These are phyloP conservation scores for Chrysodeixis includens DNA, from an alignment of 2,888 invertebrate species.

Conservation along the genomic window DNA sequence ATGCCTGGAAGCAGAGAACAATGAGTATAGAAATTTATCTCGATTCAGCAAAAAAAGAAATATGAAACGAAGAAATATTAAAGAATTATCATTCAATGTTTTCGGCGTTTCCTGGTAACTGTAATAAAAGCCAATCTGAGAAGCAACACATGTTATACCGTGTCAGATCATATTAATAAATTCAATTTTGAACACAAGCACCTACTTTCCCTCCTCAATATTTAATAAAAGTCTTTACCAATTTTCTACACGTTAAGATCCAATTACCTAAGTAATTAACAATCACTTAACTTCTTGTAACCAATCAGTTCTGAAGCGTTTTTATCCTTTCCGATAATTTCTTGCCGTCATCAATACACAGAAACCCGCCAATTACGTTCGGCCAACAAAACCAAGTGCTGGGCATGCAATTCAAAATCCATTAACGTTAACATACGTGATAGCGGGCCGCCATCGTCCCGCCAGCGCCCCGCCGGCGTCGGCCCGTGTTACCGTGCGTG, in stretches of 20 bases:
- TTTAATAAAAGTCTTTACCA: too few species aligned
- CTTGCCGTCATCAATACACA: conserved; percentile 12
- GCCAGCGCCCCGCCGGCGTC: conserved; percentile 4
- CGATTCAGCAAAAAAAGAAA: not conserved
- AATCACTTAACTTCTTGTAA: not conserved
- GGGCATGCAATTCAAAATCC: conserved; percentile 46
- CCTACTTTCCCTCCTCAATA: too few species aligned
- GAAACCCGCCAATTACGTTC: conserved; percentile 24
- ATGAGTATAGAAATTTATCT: not conserved
- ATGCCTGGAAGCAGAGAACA: not conserved
- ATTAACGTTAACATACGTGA: conserved; percentile 47
- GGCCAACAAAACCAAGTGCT: conserved; percentile 39
- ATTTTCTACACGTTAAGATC: too few species aligned
- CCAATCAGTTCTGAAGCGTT: not conserved
- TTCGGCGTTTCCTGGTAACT: not conserved
- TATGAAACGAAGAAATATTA: not conserved
- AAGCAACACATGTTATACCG: not conserved
- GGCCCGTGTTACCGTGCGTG: conserved; percentile 28
- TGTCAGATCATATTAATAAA: too few species aligned
- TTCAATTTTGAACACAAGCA: not conserved
- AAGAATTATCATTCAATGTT: not conserved
- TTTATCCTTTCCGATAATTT: conserved; percentile 5
- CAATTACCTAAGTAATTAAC: too few species aligned
- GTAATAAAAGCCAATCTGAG: not conserved
- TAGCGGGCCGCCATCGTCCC: conserved; percentile 11